Base-by-base conservation (phyloP, 2,113 vertebrate genomes). In the Opisthocomus hoazin region DNA sequence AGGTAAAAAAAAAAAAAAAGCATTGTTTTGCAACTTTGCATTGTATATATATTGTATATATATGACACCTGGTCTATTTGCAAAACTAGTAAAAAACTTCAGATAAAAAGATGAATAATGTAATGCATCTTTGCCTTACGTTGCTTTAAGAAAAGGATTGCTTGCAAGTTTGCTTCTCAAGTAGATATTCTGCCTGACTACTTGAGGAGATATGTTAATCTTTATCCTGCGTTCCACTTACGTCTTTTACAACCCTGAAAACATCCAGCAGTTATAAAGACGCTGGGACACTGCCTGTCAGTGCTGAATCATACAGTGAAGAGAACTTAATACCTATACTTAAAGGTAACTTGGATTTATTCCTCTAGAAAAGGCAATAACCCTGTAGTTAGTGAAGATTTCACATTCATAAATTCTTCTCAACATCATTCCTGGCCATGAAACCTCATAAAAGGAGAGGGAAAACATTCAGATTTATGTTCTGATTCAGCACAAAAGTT, bases 291-390 rank as follows among this genome's bases (percentile, higher is more conserved):
- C 27, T 84, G 48, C n/a, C 81, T 94, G 63, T 82, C 89, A 88
- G 48, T 77, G 86, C 81, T 92, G 91, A 97, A 96, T 90, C 63
- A 76, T 92, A 34, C 7, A 78, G 46, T 74, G 84, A 92, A 43
- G 22, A 92, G 74, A 97, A 95, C 84, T 96, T 97, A 87, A 86
- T 94, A 93, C 65, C 32, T 90, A 12, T 69, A 37, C 30, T 90
- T 84, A 89, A 80, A 95, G 79, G 89, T 94, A 95, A 20, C 37
- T 86, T 91, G 80, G 74, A 97, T 98, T 97, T 97, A 98, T 97
- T 97, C 45, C 64, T 94, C 77, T 95, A 69, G 86, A 91, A 97
- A 95, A 97, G 24, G 87, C 50, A 97, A 89, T 97, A 98, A 88
- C 64, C 32, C 71, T 51, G 64, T 95, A 95, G 83, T 98, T 98